phyloP scores from a whole-genome alignment of 2,797 vertebrate genomes.

The Todus mexicanus region DNA sequence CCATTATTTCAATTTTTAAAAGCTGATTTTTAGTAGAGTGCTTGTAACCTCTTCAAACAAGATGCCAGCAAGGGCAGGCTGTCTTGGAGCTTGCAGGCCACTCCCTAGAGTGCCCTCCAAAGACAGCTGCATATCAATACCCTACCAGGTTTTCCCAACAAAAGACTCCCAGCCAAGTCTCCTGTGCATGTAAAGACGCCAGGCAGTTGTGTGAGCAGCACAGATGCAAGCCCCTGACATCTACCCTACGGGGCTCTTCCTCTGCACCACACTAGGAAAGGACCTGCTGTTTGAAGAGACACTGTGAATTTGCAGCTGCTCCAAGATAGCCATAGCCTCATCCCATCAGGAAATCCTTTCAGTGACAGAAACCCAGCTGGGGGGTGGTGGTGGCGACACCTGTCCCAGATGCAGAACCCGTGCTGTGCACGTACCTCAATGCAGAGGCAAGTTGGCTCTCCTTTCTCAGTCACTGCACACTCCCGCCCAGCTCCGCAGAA shows the following conservation, averaged over 20 bases:
- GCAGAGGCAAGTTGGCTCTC: conserved; percentile 94
- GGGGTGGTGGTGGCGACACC: not conserved
- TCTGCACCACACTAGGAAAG: not conserved
- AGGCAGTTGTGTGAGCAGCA: not conserved
- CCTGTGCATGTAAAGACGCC: not conserved
- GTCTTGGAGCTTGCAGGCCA: not conserved
- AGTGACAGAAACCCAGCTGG: fast-evolving
- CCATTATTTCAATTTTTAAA: conserved; percentile 23
- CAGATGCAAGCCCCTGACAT: not conserved
- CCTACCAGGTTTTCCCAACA: not conserved
- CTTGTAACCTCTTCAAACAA: not conserved
- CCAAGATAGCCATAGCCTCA: not conserved
- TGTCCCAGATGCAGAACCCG: not conserved
- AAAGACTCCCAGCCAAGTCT: not conserved
- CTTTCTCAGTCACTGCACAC: conserved; percentile 93
- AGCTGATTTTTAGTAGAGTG: not conserved
- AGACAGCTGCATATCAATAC: not conserved
- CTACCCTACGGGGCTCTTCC: not conserved
- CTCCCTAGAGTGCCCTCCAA: not conserved
- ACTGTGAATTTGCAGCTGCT: not conserved
- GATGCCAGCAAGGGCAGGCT: not conserved
- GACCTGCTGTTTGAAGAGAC: not conserved
- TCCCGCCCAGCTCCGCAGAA: conserved; percentile 97
- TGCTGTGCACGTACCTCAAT: conserved; percentile 84
- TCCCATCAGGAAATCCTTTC: not conserved